Evolutionary conservation across 1,140 invertebrate species (phyloP), one percentile per base, ranked within the genome.

Genomic region (Bombus confusus): DNA sequence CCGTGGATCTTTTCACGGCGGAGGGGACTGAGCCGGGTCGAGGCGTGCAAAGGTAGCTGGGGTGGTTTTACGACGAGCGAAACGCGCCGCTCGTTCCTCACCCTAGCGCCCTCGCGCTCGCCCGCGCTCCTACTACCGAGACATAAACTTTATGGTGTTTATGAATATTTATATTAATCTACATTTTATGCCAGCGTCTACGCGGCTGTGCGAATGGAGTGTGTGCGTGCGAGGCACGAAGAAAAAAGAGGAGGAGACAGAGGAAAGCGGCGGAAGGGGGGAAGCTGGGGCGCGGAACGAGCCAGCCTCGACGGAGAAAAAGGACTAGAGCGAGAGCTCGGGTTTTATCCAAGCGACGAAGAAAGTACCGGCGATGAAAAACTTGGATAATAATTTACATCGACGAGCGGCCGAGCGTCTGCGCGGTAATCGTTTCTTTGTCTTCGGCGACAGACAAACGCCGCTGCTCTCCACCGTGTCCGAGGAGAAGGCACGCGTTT

Each of bases 141-240:
- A 93, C 92, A 92, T 93, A 93, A 94, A 93, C 91, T 94, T 94
- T 94, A 93, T 90, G 91, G 90, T 94, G 91, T 94, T 94, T 93
- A 94, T 93, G 93, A 94, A 94, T 94, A 94, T 94, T 94, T 94
- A 94, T 94, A 93, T 92, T 93, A 93, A 94, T 94, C 92, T 93
- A 93, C 91, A 94, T 93, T 94, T 93, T 93, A 93, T 89, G 92
- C 85, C 89, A 85, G 73, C 91, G 87, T 90, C 85, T 86, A 87
- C 85, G 79, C 83, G 72, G 37, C 74, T 71, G 64, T 80, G 76
- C 81, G 81, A 80, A 83, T 25, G 66, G 66, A 80, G 69, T 62
- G 66, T 85, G 69, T 47, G 78, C 73, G 71, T n/a, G 52, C 72
- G 87, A 71, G 64, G 69, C 25, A 18, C 34, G 71, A 57, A 8